phyloP scores from a whole-genome alignment of 2,113 vertebrate genomes.

The Bettongia penicillata region DNA sequence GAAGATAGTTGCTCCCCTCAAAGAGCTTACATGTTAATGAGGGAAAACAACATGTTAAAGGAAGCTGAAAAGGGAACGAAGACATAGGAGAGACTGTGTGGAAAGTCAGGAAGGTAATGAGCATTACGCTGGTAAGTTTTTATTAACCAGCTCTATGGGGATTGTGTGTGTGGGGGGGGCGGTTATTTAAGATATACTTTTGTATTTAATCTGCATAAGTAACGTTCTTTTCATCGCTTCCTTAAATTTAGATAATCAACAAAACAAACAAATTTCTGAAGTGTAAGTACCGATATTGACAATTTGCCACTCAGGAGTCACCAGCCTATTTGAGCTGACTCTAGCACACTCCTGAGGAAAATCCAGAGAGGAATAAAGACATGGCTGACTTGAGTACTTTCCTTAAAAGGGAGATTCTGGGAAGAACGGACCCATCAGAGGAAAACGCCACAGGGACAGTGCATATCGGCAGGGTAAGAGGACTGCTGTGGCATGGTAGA shows the following conservation, averaged over 20 bases:
- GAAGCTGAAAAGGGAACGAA: background rate
- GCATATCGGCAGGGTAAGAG: background rate
- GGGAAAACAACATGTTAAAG: background rate
- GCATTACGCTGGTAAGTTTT: background rate
- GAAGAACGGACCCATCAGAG: background rate
- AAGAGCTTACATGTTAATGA: background rate
- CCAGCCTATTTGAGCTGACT: background rate
- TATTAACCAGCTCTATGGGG: background rate
- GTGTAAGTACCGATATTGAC: too few species aligned
- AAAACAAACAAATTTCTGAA: background rate
- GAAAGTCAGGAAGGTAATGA: background rate
- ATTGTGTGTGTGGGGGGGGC: background rate
- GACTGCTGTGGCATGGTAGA: background rate
- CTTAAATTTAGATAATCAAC: background rate
- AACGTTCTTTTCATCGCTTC: background rate
- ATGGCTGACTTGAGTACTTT: background rate
- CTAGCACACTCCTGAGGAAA: background rate
- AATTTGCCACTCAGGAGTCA: background rate
- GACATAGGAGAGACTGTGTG: background rate
- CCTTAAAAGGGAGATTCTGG: background rate
- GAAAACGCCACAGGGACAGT: background rate
- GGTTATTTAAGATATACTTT: background rate
- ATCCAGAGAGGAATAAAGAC: background rate
- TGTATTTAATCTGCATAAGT: background rate
- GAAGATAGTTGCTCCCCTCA: background rate